Percentiles rank a stretch among this genome's conserved stretches.
Conservation (phyloP, 2,888 invertebrate species). For the Pseudanteris insignis region DNA sequence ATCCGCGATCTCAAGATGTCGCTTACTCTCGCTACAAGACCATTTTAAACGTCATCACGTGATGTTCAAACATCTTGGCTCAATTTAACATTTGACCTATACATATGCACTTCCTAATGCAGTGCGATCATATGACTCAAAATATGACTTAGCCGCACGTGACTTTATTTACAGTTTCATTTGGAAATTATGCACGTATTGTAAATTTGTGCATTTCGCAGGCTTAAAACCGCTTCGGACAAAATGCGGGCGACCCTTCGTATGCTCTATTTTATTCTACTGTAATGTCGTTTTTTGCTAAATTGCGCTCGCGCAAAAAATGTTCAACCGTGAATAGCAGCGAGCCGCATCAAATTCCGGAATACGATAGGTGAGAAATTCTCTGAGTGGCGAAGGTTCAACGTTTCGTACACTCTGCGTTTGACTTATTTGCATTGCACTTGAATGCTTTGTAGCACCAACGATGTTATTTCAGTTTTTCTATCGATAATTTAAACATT, state of each 20-base stretch:
- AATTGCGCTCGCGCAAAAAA: conserved; percentile 74
- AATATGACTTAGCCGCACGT: conserved; percentile 66
- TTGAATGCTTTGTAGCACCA: conserved; percentile 24
- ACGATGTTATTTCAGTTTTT: no score
- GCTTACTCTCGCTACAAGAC: conserved; percentile 10
- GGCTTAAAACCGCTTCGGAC: conserved; percentile 46
- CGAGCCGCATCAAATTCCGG: conserved; percentile 21
- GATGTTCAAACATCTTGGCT: conserved; percentile 25
- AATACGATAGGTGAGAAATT: conserved; percentile 33
- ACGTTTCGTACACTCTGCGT: conserved; percentile 11
- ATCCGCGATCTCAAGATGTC: conserved; percentile 25
- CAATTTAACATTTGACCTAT: conserved; percentile 37
- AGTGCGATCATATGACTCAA: conserved; percentile 65
- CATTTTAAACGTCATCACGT: conserved; percentile 24
- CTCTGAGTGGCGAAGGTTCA: conserved; percentile 11
- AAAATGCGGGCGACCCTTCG: conserved; percentile 53
- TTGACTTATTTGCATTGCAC: conserved; percentile 23
- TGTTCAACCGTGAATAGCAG: conserved; percentile 56
- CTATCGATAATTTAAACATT: no score
- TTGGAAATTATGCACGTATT: conserved; percentile 57
- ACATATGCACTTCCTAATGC: conserved; percentile 28
- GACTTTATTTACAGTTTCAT: conserved; percentile 67
- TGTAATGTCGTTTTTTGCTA: conserved; percentile 80
- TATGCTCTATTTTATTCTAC: conserved; percentile 40
- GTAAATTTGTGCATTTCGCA: conserved; percentile 57